These are phyloP conservation scores for Beroe forskalii DNA, from an alignment of 37 sponge, comb jelly and placozoan genomes.

Conservation along the genomic window DNA sequence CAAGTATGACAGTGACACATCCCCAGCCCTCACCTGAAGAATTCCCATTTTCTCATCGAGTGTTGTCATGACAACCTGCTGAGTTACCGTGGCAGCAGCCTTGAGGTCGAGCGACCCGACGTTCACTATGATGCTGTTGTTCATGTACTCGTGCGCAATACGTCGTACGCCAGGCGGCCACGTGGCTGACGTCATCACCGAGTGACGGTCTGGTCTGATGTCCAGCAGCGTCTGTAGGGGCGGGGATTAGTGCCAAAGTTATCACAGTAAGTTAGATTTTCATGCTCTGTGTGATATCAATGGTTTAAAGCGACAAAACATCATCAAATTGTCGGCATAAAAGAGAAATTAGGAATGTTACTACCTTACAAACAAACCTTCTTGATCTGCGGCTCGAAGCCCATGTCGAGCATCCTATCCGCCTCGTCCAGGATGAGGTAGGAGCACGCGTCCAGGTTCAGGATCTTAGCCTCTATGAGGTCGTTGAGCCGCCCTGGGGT, in stretches of 20 bases:
- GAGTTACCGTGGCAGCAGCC: constrained; percentile 85
- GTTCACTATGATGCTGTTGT: constrained; percentile 80
- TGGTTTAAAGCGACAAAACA: no score
- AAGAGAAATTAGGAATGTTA: no score
- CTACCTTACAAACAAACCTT: no score
- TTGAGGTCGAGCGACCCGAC: constrained; percentile 90
- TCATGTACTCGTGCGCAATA: constrained; percentile 83
- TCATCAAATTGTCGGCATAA: no score
- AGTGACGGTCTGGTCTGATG: constrained; percentile 93
- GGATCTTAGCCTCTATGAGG: constrained; percentile 75
- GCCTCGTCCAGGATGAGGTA: constrained; percentile 97
- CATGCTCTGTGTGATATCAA: no score
- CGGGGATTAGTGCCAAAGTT: no score
- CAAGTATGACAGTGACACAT: no score
- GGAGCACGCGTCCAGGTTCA: constrained; percentile 76
- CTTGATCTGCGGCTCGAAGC: constrained; percentile 97
- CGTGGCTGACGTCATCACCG: constrained; percentile 98
- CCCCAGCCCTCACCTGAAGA: constrained; percentile 45
- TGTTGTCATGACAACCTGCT: constrained; percentile 80
- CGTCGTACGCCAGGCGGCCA: constrained; percentile 96
- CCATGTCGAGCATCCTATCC: constrained; percentile 98
- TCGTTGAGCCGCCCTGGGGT: constrained; percentile 96
- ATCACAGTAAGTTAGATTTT: no score
- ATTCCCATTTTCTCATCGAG: constrained; percentile 69
- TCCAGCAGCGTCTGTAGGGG: constrained; percentile 83